phyloP scores from a whole-genome alignment of 2,888 invertebrate genomes.

The Drosophila macrospina region DNA sequence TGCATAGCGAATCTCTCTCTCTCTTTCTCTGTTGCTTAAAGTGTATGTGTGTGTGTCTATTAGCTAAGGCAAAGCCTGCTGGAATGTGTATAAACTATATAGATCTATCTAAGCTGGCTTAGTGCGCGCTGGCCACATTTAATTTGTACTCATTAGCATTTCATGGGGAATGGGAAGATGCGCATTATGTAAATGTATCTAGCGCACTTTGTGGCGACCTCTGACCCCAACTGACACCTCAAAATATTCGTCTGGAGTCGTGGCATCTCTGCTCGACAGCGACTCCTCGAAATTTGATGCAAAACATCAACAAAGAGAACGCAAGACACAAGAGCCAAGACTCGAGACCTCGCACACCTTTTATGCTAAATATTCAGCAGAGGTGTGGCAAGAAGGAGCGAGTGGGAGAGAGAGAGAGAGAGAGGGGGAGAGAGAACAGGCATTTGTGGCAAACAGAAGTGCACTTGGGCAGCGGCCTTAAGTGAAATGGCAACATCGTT shows the following conservation, averaged over 20 bases:
- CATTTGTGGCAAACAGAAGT: slow-evolving; percentile 80
- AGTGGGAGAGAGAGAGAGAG: neutral
- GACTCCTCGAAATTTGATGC: slow-evolving; percentile 60
- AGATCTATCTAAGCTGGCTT: slow-evolving; percentile 30
- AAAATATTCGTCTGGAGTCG: slow-evolving; percentile 53
- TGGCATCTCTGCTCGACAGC: slow-evolving; percentile 24
- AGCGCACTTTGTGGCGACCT: slow-evolving; percentile 78
- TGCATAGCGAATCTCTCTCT: no score
- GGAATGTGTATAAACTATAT: neutral
- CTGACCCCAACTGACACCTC: slow-evolving; percentile 56
- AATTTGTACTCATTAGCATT: slow-evolving; percentile 82
- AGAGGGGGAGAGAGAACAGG: slow-evolving; percentile 40
- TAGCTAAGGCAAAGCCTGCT: slow-evolving; percentile 8
- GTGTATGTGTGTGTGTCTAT: slow-evolving; percentile 12
- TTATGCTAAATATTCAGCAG: slow-evolving; percentile 72
- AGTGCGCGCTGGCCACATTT: slow-evolving; percentile 67
- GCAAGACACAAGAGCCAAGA: slow-evolving; percentile 12
- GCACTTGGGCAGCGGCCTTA: slow-evolving; percentile 78
- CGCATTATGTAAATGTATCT: slow-evolving; percentile 78
- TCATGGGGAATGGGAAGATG: no score
- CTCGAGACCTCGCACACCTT: slow-evolving; percentile 59
- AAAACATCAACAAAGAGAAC: slow-evolving; percentile 67
- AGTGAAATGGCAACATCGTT: slow-evolving; percentile 75
- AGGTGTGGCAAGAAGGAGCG: slow-evolving; percentile 19
- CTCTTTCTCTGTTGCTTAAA: neutral